phyloP scores from a whole-genome alignment of 2,113 vertebrate genomes.

The Sterrhoptilus dennistouni region DNA sequence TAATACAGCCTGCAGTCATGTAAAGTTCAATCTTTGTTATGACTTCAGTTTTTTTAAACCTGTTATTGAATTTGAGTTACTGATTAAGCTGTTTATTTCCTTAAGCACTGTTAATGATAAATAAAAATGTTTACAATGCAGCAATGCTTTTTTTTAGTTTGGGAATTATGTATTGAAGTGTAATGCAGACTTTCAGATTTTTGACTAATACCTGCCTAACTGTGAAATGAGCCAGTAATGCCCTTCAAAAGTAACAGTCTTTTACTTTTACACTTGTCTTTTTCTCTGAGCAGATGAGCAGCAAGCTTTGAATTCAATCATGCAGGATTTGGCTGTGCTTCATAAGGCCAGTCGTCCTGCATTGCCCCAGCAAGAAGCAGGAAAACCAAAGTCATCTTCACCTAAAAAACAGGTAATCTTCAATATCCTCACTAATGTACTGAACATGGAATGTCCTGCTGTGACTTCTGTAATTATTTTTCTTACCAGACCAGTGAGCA shows the following conservation, averaged over 20 bases:
- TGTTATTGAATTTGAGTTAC: background rate
- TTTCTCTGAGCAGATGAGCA: conserved; percentile 78
- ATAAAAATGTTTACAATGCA: background rate
- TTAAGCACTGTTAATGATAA: background rate
- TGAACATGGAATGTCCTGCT: background rate
- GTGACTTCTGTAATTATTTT: conserved; percentile 10
- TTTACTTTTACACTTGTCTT: background rate
- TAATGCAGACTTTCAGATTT: background rate
- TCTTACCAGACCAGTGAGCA: conserved; percentile 1
- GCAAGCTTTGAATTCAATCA: conserved; percentile 97
- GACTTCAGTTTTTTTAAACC: background rate
- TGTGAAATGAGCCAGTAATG: background rate
- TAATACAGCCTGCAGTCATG: background rate
- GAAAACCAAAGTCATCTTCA: conserved; percentile 88
- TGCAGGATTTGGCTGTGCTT: conserved; percentile 97
- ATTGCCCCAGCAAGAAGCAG: conserved; percentile 84
- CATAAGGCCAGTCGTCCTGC: conserved; percentile 93
- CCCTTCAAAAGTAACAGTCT: background rate
- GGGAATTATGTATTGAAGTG: background rate
- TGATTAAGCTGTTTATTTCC: background rate
- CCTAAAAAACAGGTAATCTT: conserved; percentile 93
- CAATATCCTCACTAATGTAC: background rate
- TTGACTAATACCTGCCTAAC: background rate
- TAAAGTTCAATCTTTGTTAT: background rate
- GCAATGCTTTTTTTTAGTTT: background rate